Percentiles rank a stretch among this genome's conserved stretches.
phyloP scores from a whole-genome alignment of 2,797 vertebrate species.

The Pantherophis alleghaniensis region DNA sequence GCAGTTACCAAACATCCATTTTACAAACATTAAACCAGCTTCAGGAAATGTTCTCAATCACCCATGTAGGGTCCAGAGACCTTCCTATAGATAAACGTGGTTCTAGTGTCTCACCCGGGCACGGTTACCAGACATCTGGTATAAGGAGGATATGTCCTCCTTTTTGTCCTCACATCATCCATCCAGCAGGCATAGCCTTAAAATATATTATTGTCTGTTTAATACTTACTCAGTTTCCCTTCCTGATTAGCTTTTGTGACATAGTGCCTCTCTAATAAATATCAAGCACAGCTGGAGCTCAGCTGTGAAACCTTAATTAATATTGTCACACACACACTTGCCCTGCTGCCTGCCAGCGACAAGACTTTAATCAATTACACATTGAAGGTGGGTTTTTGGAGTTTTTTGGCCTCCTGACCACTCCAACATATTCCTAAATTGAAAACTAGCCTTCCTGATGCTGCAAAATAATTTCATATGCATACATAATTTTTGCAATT shows the following conservation, averaged over 20 bases:
- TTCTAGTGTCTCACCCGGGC: neutral
- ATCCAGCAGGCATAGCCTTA: neutral
- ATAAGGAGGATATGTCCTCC: neutral
- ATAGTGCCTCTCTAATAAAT: neutral
- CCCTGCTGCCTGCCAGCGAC: neutral
- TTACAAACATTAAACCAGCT: neutral
- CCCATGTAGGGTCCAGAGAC: neutral
- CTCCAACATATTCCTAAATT: neutral
- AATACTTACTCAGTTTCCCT: neutral
- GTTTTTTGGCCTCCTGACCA: neutral
- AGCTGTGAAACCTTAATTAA: neutral
- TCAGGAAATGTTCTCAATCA: neutral
- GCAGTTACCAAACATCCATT: neutral
- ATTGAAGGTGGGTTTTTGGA: neutral
- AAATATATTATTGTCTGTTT: neutral
- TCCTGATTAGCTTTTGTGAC: neutral
- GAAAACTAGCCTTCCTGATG: neutral
- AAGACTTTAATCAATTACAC: neutral
- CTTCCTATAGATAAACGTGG: neutral
- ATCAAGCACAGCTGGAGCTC: neutral
- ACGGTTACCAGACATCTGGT: neutral
- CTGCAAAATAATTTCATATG: neutral
- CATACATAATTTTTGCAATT: neutral
- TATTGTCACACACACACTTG: neutral
- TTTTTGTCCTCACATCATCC: neutral